phyloP scores from a whole-genome alignment of 2,888 invertebrate species.

The Tuberolachnus salignus region DNA sequence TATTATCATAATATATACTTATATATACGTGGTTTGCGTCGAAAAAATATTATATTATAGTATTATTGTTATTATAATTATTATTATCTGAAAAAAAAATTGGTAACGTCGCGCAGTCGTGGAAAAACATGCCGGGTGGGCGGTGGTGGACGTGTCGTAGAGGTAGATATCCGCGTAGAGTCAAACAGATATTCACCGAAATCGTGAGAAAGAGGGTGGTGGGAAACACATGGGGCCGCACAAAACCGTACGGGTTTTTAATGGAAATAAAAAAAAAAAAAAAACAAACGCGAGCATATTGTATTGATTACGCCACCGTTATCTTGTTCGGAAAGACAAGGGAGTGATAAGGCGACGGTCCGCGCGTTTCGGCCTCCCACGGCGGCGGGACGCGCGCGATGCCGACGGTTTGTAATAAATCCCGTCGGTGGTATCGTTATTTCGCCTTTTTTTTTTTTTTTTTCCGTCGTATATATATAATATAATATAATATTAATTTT shows the following conservation, averaged over 20 bases:
- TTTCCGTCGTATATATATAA: not conserved
- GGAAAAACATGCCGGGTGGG: constrained; percentile 5
- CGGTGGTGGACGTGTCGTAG: not conserved
- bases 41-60: too few relatives aligned
- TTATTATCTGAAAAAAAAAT: too few relatives aligned
- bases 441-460: not conserved
- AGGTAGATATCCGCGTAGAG: not conserved
- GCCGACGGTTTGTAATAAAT: not conserved
- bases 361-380: constrained; percentile 42
- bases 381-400: not conserved
- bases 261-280: constrained; percentile 12
- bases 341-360: not conserved
- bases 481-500: not conserved
- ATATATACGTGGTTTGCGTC: too few relatives aligned
- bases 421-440: not conserved
- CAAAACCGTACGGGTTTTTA: too few relatives aligned
- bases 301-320: constrained; percentile 8
- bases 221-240: too few relatives aligned
- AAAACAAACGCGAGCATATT: not conserved
- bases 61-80: too few relatives aligned
- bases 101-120: too few relatives aligned
- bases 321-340: constrained; percentile 38
- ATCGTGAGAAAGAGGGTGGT: too few relatives aligned
- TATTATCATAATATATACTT: too few relatives aligned
- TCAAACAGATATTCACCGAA: too few relatives aligned